Base-by-base conservation (phyloP, 2,797 vertebrate species). In the Loris lydekkerianus region DNA sequence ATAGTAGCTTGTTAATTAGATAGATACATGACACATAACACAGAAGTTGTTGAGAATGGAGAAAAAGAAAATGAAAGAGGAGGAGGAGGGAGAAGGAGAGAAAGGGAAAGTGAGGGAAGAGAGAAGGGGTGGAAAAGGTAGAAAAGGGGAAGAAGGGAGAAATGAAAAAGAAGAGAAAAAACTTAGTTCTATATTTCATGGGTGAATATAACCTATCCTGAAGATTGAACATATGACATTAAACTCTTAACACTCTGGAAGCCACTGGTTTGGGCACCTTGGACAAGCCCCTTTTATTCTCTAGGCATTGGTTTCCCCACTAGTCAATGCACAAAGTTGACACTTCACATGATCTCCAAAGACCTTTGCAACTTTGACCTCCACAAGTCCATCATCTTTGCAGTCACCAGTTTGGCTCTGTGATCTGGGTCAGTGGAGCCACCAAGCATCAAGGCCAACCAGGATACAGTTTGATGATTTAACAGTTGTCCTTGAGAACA, bases 401-500 rank as follows among this genome's bases (percentile, higher is more conserved):
- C 34, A 78, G 23, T 80, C 53, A 65, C 40, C 83, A 89, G 40
- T 40, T 83, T 73, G 15, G 37, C 9, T 91, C 56, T 4, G 4
- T 46, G 49, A 86, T 80, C 37, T 80, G 61, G 31, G 34, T 80
- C 82, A 91, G 69, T 70, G 69, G 13, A 92, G 37, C 23, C 78
- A 91, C 10, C 23, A 78, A 67, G 63, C 25, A 49, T 81, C 34
- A 61, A 70, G 53, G 43, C 43, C 53, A 96, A 86, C 5, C 63
- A 69, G 18, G 17, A 86, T n/a, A 87, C 29, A 91, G 46, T 85
- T 27, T 27, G 63, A 4, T 63, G 21, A 89, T 86, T 95, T 53
- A 94, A 43, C 29, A 93, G 61, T 91, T 58, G 27, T 69, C 86
- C 75, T 63, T 95, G 20, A 83, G 91, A 69, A 43, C 20, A 94